These are phyloP conservation scores for Mormoops blainvillei DNA, from an alignment of 2,113 vertebrate genomes.

Conservation along the genomic window DNA sequence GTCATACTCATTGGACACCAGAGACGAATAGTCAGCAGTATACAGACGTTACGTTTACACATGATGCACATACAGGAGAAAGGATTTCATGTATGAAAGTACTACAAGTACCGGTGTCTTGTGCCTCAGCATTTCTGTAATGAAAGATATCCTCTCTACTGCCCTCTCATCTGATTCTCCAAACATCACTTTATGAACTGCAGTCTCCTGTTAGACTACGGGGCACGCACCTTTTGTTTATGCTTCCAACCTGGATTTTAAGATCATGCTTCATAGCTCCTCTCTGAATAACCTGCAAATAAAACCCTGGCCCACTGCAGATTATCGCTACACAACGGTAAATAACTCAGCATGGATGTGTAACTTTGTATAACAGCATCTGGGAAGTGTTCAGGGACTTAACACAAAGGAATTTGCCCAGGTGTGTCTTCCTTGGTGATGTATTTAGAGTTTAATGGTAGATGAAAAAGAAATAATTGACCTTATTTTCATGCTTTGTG, in stretches of 20 bases:
- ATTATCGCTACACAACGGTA: conserved; percentile 74
- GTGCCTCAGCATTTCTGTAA: conserved; percentile 90
- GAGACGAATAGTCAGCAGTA: conserved; percentile 96
- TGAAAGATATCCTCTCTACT: conserved; percentile 77
- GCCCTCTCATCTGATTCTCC: conserved; percentile 76
- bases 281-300: conserved; percentile 72
- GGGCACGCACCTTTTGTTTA: conserved; percentile 74
- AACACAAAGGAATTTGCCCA: conserved; percentile 72
- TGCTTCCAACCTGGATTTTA: conserved; percentile 81
- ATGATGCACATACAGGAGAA: conserved; percentile 97
- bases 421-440: conserved; percentile 81
- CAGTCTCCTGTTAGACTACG: conserved; percentile 67
- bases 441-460: conserved; percentile 85
- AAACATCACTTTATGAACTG: conserved; percentile 75
- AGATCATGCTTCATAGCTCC: conserved; percentile 76
- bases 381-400: conserved; percentile 75
- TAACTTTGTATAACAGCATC: conserved; percentile 78
- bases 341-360: conserved; percentile 82
- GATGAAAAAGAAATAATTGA: conserved; percentile 84
- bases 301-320: conserved; percentile 76
- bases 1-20: conserved; percentile 96
- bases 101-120: conserved; percentile 82
- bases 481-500: conserved; percentile 86
- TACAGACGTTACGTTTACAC: conserved; percentile 95
- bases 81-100: conserved; percentile 96